These are phyloP conservation scores for Tragulus kanchil DNA, from an alignment of 2,113 vertebrate genomes.

Conservation along the genomic window DNA sequence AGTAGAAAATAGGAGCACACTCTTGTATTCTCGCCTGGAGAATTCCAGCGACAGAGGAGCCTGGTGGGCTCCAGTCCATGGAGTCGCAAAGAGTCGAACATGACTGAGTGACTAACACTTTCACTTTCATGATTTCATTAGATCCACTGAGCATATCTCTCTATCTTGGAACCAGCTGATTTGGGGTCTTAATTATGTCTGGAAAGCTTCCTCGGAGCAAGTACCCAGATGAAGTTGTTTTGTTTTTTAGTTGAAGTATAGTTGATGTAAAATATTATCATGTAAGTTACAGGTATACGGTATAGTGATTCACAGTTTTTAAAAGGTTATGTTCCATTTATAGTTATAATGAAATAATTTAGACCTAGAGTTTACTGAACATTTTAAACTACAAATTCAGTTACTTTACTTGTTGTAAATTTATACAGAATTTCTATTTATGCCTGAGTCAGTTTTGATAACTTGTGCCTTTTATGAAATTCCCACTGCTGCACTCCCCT, in stretches of 20 bases:
- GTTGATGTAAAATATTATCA: neutral
- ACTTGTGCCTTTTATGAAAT: neutral
- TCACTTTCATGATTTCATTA: neutral
- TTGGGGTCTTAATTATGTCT: neutral
- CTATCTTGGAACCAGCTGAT: neutral
- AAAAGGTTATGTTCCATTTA: neutral
- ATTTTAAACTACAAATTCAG: neutral
- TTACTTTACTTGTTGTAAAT: neutral
- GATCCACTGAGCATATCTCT: neutral
- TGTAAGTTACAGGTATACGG: neutral
- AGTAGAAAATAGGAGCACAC: too few species aligned
- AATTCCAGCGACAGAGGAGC: too few species aligned
- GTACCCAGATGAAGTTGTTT: neutral
- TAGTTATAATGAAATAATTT: neutral
- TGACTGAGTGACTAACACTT: too few species aligned
- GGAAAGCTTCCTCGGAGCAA: neutral
- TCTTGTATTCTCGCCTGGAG: too few species aligned
- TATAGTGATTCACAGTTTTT: neutral
- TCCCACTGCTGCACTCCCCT: neutral
- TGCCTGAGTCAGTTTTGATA: neutral
- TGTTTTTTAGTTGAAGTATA: neutral
- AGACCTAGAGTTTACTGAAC: neutral
- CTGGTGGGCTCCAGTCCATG: too few species aligned
- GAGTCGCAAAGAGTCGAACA: too few species aligned
- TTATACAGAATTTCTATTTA: slow-evolving; percentile 15